Evolutionary conservation across 2,113 vertebrate genomes (phyloP).

Genomic region (Patagioenas fasciata): DNA sequence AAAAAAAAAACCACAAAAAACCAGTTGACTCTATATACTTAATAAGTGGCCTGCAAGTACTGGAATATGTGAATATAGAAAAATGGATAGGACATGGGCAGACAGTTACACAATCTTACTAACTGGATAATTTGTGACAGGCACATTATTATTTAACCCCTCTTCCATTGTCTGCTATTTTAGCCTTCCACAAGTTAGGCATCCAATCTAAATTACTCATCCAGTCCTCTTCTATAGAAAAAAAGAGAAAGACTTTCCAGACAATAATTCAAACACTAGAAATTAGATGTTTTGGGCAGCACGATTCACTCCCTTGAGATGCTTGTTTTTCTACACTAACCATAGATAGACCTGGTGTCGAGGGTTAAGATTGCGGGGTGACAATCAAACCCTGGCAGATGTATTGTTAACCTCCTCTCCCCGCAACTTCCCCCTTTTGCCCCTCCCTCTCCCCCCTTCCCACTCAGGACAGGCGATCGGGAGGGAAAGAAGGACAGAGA

Average conservation of each 20-base stretch:
- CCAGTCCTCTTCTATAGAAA: background rate
- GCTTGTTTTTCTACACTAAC: background rate
- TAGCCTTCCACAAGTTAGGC: background rate
- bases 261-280: background rate
- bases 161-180: background rate
- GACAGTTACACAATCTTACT: background rate
- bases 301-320: background rate
- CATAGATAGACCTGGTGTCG: background rate
- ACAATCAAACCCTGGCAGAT: too few relatives aligned
- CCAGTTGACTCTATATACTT: background rate
- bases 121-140: background rate
- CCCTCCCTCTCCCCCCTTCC: too few relatives aligned
- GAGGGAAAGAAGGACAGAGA: too few relatives aligned
- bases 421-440: too few relatives aligned
- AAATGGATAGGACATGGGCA: background rate
- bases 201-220: background rate
- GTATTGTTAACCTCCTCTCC: too few relatives aligned
- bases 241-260: background rate
- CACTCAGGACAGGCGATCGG: too few relatives aligned
- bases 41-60: background rate
- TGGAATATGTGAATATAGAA: background rate
- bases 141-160: background rate
- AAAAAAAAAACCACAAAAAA: background rate
- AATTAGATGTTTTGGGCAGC: background rate
- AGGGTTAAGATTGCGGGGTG: too few relatives aligned